Evolutionary conservation across 2,113 vertebrate species (phyloP).

Genomic region (Strix uralensis): DNA sequence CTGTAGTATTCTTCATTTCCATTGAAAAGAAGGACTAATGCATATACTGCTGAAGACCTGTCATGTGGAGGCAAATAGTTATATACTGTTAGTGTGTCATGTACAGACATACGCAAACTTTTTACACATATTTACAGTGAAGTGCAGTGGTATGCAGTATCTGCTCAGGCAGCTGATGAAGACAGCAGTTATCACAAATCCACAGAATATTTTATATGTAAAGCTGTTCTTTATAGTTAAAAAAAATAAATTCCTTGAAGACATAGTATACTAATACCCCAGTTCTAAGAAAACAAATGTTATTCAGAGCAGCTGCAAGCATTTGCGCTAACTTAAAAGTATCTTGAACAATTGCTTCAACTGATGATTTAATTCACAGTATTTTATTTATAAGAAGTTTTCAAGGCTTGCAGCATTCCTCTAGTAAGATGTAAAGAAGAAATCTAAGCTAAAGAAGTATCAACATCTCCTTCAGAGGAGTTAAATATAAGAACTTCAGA

Average conservation of each 20-base stretch:
- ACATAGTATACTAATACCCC: background rate
- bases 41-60: background rate
- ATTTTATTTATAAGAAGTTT: background rate
- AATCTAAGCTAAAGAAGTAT: background rate
- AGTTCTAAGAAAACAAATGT: background rate
- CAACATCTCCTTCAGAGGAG: background rate
- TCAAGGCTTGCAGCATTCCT: background rate
- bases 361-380: background rate
- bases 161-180: background rate
- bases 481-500: slow-evolving; percentile 35
- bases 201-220: background rate
- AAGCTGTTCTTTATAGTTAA: background rate
- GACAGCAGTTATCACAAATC: background rate
- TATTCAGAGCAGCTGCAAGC: background rate
- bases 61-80: background rate
- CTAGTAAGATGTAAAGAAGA: background rate
- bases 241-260: background rate
- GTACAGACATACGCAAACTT: background rate
- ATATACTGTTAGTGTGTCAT: background rate
- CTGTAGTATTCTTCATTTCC: background rate
- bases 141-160: background rate
- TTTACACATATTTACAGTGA: background rate
- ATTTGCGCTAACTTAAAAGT: background rate
- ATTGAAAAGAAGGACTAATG: background rate
- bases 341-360: background rate